phyloP scores from a whole-genome alignment of 2,888 invertebrate genomes.

The Drosophila maculinotata region DNA sequence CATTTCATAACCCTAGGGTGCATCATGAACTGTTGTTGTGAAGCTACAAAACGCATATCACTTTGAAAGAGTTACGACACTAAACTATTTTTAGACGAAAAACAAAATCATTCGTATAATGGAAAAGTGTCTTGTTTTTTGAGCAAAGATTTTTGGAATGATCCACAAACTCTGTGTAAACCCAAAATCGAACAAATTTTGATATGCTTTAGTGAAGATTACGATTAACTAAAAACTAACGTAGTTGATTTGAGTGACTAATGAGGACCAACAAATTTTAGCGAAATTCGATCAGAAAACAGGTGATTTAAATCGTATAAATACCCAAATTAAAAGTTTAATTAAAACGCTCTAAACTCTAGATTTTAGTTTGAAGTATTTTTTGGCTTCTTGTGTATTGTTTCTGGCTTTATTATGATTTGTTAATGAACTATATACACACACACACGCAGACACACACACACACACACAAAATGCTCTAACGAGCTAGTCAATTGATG shows the following conservation, averaged over 20 bases:
- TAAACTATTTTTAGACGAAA: slow-evolving; percentile 26
- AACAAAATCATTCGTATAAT: slow-evolving; percentile 32
- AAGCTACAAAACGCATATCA: slow-evolving; percentile 72
- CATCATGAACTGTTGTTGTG: slow-evolving; percentile 68
- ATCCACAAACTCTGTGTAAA: not conserved
- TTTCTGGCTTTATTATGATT: slow-evolving; percentile 41
- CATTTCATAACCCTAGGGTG: slow-evolving; percentile 51
- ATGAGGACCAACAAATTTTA: slow-evolving; percentile 75
- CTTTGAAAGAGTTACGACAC: slow-evolving; percentile 60
- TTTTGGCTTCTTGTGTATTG: slow-evolving; percentile 69
- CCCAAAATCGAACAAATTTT: slow-evolving; percentile 37
- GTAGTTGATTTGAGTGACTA: slow-evolving; percentile 58
- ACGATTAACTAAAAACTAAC: slow-evolving; percentile 21
- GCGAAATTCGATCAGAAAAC: slow-evolving; percentile 54
- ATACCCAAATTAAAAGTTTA: slow-evolving; percentile 12
- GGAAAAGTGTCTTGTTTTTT: slow-evolving; percentile 56
- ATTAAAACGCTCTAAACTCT: slow-evolving; percentile 10
- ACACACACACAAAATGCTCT: slow-evolving; percentile 29
- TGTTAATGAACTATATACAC: slow-evolving; percentile 9
- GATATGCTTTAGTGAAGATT: slow-evolving; percentile 37
- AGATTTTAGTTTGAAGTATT: slow-evolving; percentile 39
- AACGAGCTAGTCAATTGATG: slow-evolving; percentile 74
- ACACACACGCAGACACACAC: slow-evolving; percentile 33
- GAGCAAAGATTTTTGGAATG: slow-evolving; percentile 26
- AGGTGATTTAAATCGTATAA: slow-evolving; percentile 45